A percentile compares a stretch with the other conserved stretches of the same genome.
phyloP scores from a whole-genome alignment of 2,113 vertebrate genomes.

The Setophaga coronata region DNA sequence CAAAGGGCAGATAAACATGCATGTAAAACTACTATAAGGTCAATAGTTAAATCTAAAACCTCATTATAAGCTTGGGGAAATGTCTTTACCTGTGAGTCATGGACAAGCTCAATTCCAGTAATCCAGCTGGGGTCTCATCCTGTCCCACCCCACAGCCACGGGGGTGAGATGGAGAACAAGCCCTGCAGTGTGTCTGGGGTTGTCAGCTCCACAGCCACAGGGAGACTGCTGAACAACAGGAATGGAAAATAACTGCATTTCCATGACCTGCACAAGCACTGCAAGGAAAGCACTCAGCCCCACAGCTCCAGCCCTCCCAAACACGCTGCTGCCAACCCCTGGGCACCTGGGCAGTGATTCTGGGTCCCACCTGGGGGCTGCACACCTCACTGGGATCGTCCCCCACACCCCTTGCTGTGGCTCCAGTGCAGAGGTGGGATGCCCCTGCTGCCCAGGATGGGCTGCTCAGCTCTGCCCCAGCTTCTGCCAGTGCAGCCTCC shows the following conservation, averaged over 20 bases:
- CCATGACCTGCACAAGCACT: neutral
- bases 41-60: neutral
- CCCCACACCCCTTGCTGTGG: neutral
- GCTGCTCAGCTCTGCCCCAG: neutral
- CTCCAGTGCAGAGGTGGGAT: accelerated
- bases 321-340: neutral
- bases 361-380: accelerated
- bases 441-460: neutral
- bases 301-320: neutral
- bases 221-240: accelerated
- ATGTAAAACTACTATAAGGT: neutral
- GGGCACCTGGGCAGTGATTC: accelerated
- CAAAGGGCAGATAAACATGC: neutral
- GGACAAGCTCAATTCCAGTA: neutral
- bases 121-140: neutral
- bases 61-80: neutral
- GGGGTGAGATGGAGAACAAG: accelerated
- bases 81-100: neutral
- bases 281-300: neutral
- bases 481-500: accelerated
- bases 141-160: accelerated
- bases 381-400: accelerated
- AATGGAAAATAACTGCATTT: neutral
- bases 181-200: neutral
- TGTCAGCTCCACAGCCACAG: neutral